A percentile compares a stretch with the other conserved stretches of the same genome.
phyloP scores from a whole-genome alignment of 2,113 vertebrate genomes.

The Ondatra zibethicus region DNA sequence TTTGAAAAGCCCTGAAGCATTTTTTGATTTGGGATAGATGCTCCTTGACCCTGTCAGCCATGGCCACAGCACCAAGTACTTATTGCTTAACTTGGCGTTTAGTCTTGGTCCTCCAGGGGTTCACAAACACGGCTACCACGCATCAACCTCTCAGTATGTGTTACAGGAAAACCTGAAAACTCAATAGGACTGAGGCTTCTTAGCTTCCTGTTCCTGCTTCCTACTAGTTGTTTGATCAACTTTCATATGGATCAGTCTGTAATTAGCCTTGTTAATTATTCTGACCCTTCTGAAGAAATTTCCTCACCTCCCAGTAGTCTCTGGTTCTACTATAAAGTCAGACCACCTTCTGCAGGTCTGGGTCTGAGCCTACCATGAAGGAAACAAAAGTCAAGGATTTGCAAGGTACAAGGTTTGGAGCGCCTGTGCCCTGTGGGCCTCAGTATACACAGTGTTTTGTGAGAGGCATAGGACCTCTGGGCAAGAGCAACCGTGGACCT shows the following conservation, averaged over 20 bases:
- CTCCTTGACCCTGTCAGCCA: neutral
- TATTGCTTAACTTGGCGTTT: neutral
- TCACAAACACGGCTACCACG: rapidly evolving
- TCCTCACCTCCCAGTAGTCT: neutral
- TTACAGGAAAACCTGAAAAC: neutral
- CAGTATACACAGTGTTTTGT: neutral
- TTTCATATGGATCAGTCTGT: neutral
- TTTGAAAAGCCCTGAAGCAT: neutral
- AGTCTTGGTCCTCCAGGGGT: neutral
- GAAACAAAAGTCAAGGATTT: neutral
- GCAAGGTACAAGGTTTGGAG: neutral
- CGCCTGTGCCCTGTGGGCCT: neutral
- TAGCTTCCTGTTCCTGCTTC: neutral
- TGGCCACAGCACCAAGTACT: neutral
- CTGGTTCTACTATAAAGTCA: neutral
- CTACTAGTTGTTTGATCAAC: no score
- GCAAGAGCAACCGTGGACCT: neutral
- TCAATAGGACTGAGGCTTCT: neutral
- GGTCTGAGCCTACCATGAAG: neutral
- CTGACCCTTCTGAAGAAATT: neutral
- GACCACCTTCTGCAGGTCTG: neutral
- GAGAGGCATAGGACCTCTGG: neutral
- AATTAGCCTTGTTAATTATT: rapidly evolving
- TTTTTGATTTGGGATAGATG: neutral
- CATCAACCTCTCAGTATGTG: neutral